Evolutionary conservation across 2,113 vertebrate species (phyloP).

Genomic region (Periophthalmodon schlosseri): DNA sequence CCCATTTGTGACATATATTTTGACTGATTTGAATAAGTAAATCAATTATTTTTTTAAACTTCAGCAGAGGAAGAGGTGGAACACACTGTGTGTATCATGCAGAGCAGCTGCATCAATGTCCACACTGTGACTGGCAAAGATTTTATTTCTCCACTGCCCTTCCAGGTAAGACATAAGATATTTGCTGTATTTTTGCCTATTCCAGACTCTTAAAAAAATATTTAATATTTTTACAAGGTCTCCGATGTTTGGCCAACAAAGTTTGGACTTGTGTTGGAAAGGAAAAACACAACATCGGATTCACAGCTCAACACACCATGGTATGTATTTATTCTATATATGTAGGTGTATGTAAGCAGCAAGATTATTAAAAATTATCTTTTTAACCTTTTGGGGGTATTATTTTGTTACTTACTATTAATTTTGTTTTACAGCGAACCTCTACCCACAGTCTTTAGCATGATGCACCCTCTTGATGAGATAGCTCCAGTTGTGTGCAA

Average conservation of each 20-base stretch:
- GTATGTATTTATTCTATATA: constrained; percentile 62
- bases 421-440: constrained; percentile 82
- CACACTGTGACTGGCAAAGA: constrained; percentile 94
- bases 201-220: too few relatives aligned
- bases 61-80: constrained; percentile 73
- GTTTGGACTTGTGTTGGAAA: constrained; percentile 91
- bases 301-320: constrained; percentile 81
- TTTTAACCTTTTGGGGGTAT: neutral
- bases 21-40: neutral
- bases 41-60: neutral
- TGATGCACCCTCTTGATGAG: constrained; percentile 96
- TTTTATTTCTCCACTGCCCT: constrained; percentile 93
- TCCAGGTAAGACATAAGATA: constrained; percentile 81
- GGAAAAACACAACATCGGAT: constrained; percentile 84
- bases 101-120: constrained; percentile 91
- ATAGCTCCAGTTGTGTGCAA: constrained; percentile 91
- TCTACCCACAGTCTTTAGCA: constrained; percentile 94
- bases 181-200: neutral
- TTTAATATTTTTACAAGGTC: constrained; percentile 74
- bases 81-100: constrained; percentile 89
- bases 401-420: neutral
- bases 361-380: neutral
- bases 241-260: constrained; percentile 92
- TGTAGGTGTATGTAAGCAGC: neutral
- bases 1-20: neutral